These are phyloP conservation scores for Eueremaeus valkanovi DNA, from an alignment of 2,888 invertebrate species.

Conservation along the genomic window DNA sequence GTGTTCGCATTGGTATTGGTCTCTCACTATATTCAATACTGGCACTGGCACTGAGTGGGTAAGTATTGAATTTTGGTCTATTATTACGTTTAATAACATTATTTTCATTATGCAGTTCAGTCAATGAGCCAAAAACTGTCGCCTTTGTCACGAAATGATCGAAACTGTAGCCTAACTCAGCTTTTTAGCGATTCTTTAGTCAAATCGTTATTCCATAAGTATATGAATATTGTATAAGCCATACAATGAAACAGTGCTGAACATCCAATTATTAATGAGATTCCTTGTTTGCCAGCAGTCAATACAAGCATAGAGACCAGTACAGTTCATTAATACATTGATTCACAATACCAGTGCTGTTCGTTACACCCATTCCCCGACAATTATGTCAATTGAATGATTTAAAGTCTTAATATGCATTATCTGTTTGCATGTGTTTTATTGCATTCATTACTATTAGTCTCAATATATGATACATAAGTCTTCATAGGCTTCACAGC, in stretches of 20 bases:
- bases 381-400: constrained; percentile 28
- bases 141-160: constrained; percentile 31
- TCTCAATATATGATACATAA: too few relatives aligned
- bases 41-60: background rate
- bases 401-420: constrained; percentile 28
- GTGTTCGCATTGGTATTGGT: too few relatives aligned
- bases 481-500: background rate
- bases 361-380: constrained; percentile 24
- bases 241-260: background rate
- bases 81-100: constrained; percentile 27
- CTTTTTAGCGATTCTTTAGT: background rate
- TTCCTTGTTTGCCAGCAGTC: constrained; percentile 25
- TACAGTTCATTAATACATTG: background rate
- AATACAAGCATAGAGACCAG: background rate
- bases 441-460: background rate
- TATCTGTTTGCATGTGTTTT: background rate
- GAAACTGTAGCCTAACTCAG: constrained; percentile 9
- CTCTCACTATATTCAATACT: too few relatives aligned
- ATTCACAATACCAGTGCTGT: background rate
- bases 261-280: constrained; percentile 22
- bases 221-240: too few relatives aligned
- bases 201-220: background rate
- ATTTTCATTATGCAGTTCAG: constrained; percentile 20
- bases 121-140: constrained; percentile 12
- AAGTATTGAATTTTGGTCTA: constrained; percentile 10